These are phyloP conservation scores for Megalurothrips usitatus DNA, from an alignment of 2,888 invertebrate species.

Conservation along the genomic window DNA sequence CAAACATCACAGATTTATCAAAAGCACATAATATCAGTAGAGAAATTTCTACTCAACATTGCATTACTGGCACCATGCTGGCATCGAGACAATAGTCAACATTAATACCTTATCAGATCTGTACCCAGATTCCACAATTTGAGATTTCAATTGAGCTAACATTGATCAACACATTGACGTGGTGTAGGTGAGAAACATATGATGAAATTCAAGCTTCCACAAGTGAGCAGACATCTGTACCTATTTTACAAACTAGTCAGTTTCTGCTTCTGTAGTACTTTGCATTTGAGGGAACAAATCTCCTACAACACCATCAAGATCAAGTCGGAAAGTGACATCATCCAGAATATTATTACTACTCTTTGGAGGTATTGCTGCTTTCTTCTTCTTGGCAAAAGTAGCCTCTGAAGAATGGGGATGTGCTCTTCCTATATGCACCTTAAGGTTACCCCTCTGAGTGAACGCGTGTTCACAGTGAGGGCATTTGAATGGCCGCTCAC, in stretches of 20 bases:
- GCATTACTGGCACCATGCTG: no score
- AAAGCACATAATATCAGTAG: no score
- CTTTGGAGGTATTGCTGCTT: not conserved
- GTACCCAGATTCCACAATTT: no score
- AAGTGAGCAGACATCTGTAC: not conserved
- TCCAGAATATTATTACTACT: not conserved
- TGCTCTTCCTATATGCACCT: constrained; percentile 33
- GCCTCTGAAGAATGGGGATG: constrained; percentile 32
- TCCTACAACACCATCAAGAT: constrained; percentile 36
- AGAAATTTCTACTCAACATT: no score
- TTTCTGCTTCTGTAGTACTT: constrained; percentile 44
- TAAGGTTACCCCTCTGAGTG: constrained; percentile 51
- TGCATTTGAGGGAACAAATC: constrained; percentile 37
- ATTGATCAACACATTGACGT: no score
- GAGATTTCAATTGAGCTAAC: no score
- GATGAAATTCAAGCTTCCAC: not conserved
- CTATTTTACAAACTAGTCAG: constrained; percentile 44
- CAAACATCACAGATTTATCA: no score
- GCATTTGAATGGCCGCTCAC: constrained; percentile 55
- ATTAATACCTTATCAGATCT: no score
- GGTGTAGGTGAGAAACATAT: no score
- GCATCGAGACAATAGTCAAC: no score
- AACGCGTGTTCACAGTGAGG: constrained; percentile 53
- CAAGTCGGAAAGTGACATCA: constrained; percentile 30
- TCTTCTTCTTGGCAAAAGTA: constrained; percentile 27